Conservation (phyloP, 2,888 invertebrate species). For the Leptinotarsa haldemani region DNA sequence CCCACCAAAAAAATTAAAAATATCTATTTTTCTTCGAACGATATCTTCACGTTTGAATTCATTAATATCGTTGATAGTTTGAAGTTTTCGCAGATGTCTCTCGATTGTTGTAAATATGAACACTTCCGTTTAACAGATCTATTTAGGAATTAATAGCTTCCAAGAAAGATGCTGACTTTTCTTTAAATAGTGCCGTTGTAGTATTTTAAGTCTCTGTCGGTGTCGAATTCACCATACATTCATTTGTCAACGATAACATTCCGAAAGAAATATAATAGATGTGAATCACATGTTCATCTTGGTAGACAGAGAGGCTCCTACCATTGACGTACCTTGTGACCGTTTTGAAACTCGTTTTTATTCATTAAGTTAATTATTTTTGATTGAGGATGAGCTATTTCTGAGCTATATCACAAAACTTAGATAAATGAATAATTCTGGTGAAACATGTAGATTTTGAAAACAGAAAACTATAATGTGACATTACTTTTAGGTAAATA, state of each 20-base stretch:
- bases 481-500: too few species aligned
- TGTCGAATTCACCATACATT: slow-evolving; percentile 36
- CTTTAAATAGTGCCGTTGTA: slow-evolving; percentile 24
- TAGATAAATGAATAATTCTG: too few species aligned
- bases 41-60: slow-evolving; percentile 4
- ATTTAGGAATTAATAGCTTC: slow-evolving; percentile 26
- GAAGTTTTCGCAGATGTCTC: slow-evolving; percentile 22
- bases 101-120: slow-evolving; percentile 21
- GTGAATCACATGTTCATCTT: slow-evolving; percentile 27
- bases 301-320: slow-evolving; percentile 35
- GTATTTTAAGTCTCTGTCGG: slow-evolving; percentile 32
- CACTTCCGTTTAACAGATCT: slow-evolving; percentile 26
- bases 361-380: too few species aligned
- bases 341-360: not conserved
- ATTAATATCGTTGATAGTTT: slow-evolving; percentile 17
- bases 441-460: too few species aligned
- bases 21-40: not conserved
- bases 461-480: too few species aligned
- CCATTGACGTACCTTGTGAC: slow-evolving; percentile 30
- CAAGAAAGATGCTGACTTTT: slow-evolving; percentile 21
- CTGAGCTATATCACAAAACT: too few species aligned
- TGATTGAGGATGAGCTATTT: too few species aligned
- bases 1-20: too few species aligned
- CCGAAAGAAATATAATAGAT: slow-evolving; percentile 32
- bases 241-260: slow-evolving; percentile 37